Evolutionary conservation across 2,797 vertebrate species (phyloP).

Genomic region (Aplochiton taeniatus): DNA sequence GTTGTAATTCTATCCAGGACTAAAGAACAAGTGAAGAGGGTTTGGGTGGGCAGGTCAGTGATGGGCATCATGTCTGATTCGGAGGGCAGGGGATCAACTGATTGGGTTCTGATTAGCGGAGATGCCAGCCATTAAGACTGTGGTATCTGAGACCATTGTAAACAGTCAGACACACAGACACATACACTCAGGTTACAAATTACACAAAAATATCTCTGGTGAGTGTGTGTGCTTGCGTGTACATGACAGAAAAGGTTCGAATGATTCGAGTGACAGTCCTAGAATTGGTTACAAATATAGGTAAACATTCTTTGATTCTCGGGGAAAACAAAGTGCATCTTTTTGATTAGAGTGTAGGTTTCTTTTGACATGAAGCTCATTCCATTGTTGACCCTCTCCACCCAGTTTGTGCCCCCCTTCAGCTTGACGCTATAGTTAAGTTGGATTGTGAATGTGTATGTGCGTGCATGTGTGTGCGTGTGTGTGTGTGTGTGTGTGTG

Average conservation of each 20-base stretch:
- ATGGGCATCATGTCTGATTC: background rate
- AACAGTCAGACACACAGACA: constrained; percentile 59
- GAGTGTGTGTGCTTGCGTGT: constrained; percentile 63
- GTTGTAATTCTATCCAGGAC: constrained; percentile 65
- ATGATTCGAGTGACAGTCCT: constrained; percentile 11
- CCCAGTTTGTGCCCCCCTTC: constrained; percentile 47
- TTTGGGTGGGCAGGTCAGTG: constrained; percentile 60
- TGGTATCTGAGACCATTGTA: constrained; percentile 48
- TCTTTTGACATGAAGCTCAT: constrained; percentile 27
- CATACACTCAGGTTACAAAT: constrained; percentile 72
- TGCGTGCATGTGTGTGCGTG: constrained; percentile 12
- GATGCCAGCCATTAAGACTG: constrained; percentile 43
- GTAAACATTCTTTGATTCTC: constrained; percentile 32
- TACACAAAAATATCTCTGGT: constrained; percentile 81
- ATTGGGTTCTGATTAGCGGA: constrained; percentile 35
- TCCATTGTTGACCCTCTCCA: constrained; percentile 34
- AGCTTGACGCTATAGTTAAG: constrained; percentile 18
- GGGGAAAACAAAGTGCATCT: constrained; percentile 55
- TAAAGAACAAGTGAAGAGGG: constrained; percentile 77
- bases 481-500: constrained; percentile 30
- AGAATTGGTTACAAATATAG: constrained; percentile 21
- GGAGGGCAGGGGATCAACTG: constrained; percentile 1
- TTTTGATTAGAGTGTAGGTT: constrained; percentile 41
- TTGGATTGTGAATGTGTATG: constrained; percentile 18
- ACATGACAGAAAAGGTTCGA: constrained; percentile 24